Percentiles rank a stretch among this genome's conserved stretches.
These are phyloP conservation scores for Sarcophaga rosellei DNA, from an alignment of 2,888 invertebrate species.

Conservation along the genomic window DNA sequence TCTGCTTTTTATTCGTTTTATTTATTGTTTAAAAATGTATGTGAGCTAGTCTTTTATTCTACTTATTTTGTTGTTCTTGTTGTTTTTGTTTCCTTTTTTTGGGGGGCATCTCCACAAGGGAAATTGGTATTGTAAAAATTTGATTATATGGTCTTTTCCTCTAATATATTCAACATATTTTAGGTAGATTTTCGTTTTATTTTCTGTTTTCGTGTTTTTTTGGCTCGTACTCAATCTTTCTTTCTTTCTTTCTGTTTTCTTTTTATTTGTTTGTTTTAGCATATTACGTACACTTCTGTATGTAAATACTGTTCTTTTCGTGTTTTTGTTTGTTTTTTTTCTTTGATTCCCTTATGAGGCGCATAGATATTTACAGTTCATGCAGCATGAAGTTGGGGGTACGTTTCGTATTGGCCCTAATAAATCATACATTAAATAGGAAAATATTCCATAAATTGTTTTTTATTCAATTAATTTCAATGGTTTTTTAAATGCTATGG, in stretches of 20 bases:
- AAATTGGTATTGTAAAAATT: slow-evolving; percentile 61
- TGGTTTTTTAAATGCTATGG: background rate
- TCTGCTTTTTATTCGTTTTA: background rate
- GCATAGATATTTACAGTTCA: slow-evolving; percentile 46
- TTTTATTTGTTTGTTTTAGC: slow-evolving; percentile 9
- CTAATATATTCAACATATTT: slow-evolving; percentile 65
- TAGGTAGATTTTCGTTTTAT: slow-evolving; percentile 20
- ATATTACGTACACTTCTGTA: slow-evolving; percentile 11
- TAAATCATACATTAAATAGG: slow-evolving; percentile 42
- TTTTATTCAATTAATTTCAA: slow-evolving; percentile 41
- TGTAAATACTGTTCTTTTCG: slow-evolving; percentile 10
- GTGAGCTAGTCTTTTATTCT: background rate
- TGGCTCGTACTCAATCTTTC: too few relatives aligned
- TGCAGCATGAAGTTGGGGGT: background rate
- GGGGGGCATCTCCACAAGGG: slow-evolving; percentile 15
- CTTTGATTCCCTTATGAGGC: slow-evolving; percentile 44
- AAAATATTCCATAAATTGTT: slow-evolving; percentile 31
- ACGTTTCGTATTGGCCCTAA: slow-evolving; percentile 7
- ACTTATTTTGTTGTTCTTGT: background rate
- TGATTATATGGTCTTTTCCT: slow-evolving; percentile 60
- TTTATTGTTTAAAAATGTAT: too few relatives aligned
- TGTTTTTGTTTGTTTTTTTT: slow-evolving; percentile 11
- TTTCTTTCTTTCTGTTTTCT: background rate
- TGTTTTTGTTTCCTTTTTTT: background rate
- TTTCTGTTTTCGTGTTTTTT: background rate